Evolutionary conservation across 2,113 vertebrate species (phyloP), one percentile per base, ranked within the genome.

Genomic region (Tretioscincus oriximinensis): DNA sequence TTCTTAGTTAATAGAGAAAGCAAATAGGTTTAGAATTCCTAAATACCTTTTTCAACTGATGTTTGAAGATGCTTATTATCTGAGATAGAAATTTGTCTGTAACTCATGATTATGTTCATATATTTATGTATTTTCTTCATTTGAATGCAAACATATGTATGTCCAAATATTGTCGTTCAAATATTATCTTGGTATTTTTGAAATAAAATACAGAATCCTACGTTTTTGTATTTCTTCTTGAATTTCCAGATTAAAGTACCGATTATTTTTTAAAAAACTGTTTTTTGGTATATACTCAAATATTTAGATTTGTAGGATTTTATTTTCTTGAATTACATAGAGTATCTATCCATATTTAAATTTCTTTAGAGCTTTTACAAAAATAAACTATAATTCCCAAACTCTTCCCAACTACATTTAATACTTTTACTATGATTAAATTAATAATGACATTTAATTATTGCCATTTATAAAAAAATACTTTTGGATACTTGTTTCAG

Each of bases 211-310:
- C 10, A 75, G 51, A 35, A 60, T 75, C 31, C 58, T 14, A n/a
- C 11, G 20, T 74, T 69, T 35, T 76, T 79, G 58, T 70, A 63
- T 64, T 61, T 70, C 69, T 77, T 76, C 70, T 78, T 67, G 7
- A 63, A 31, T 41, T 54, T 63, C 31, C 54, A 61, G 35, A 84
- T 51, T 16, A 22, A 12, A 29, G 6, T 61, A 29, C 47, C 28
- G 10, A 16, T 81, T 73, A 60, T 29, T 72, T 4, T 41, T 41
- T 4, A 78, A 71, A 26, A 64, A 66, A 64, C 8, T 45, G 83
- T 88, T 76, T 66, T 86, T 12, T 67, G 97, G 96, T 96, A 97
- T 99, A 99, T 99, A 98, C 98, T 98, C 97, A 97, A 98, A 97
- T 96, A 97, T 98, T 98, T 99, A 97, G 97, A 96, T 93, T 97